phyloP scores from a whole-genome alignment of 2,888 invertebrate species.

The Podotricha telesiphe region DNA sequence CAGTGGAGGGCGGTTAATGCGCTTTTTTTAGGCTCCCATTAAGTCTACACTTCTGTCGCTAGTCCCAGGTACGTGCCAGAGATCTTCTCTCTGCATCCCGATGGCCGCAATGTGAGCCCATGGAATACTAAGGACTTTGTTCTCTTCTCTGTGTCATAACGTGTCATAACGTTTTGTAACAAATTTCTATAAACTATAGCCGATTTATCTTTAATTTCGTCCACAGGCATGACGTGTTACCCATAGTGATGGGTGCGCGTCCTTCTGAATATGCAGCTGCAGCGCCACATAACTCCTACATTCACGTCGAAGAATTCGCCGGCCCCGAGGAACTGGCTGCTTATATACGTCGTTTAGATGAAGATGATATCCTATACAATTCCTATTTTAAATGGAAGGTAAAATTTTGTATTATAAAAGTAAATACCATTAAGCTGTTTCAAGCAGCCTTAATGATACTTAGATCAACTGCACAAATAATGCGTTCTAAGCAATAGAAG shows the following conservation, averaged over 20 bases:
- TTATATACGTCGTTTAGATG: slow-evolving; percentile 92
- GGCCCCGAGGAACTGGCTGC: slow-evolving; percentile 93
- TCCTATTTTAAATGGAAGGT: slow-evolving; percentile 97
- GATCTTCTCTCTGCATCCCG: too few relatives aligned
- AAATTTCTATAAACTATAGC: too few relatives aligned
- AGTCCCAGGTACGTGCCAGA: too few relatives aligned
- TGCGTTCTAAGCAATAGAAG: neutral
- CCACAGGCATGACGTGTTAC: slow-evolving; percentile 88
- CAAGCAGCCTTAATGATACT: neutral
- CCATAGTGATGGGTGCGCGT: slow-evolving; percentile 98
- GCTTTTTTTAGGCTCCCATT: too few relatives aligned
- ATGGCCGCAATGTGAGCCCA: too few relatives aligned
- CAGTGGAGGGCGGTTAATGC: too few relatives aligned
- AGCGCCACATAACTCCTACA: slow-evolving; percentile 95
- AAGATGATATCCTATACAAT: slow-evolving; percentile 95
- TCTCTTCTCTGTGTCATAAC: too few relatives aligned
- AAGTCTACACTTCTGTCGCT: too few relatives aligned
- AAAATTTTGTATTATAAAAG: slow-evolving; percentile 27
- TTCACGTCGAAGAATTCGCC: slow-evolving; percentile 97
- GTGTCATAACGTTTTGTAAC: too few relatives aligned
- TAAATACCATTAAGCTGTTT: neutral
- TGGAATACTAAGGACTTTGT: too few relatives aligned
- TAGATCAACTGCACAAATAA: neutral
- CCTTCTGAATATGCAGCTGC: slow-evolving; percentile 94
- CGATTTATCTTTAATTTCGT: neutral